A percentile compares a stretch with the other conserved stretches of the same genome.
Conservation (phyloP, 2,113 vertebrate species). For the Aythya baeri region DNA sequence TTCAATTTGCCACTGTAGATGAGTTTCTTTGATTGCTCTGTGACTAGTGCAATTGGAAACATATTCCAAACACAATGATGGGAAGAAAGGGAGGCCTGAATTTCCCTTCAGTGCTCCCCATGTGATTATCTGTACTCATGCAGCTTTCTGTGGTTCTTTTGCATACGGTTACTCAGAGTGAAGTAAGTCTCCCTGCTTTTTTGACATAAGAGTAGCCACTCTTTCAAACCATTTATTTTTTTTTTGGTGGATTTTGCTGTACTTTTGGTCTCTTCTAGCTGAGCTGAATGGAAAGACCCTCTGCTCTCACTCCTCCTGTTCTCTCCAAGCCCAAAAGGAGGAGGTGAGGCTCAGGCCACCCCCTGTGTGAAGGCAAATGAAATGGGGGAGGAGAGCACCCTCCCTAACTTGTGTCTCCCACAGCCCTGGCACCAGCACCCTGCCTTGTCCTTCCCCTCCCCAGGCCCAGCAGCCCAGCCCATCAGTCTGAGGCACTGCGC, state of each 20-base stretch:
- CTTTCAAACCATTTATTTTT: not conserved
- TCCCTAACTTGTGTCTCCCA: not conserved
- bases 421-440: not conserved
- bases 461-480: not conserved
- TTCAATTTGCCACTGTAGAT: constrained; percentile 17
- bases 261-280: not conserved
- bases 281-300: not conserved
- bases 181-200: not conserved
- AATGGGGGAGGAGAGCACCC: not conserved
- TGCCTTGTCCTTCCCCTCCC: not conserved
- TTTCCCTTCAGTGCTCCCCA: not conserved
- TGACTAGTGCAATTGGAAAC: constrained; percentile 42
- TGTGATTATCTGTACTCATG: not conserved
- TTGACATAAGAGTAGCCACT: not conserved
- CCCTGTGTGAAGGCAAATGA: not conserved
- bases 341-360: not conserved
- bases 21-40: constrained; percentile 14
- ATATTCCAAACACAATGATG: constrained; percentile 54
- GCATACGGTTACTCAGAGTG: not conserved
- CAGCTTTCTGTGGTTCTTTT: not conserved
- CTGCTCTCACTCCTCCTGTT: not conserved
- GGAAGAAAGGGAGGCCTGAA: constrained; percentile 37
- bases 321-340: not conserved
- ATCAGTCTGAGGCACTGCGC: not conserved
- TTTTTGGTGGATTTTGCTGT: not conserved